A percentile compares a stretch with the other conserved stretches of the same genome.
Conservation (phyloP, 2,113 vertebrate genomes). For the Tetrax tetrax region DNA sequence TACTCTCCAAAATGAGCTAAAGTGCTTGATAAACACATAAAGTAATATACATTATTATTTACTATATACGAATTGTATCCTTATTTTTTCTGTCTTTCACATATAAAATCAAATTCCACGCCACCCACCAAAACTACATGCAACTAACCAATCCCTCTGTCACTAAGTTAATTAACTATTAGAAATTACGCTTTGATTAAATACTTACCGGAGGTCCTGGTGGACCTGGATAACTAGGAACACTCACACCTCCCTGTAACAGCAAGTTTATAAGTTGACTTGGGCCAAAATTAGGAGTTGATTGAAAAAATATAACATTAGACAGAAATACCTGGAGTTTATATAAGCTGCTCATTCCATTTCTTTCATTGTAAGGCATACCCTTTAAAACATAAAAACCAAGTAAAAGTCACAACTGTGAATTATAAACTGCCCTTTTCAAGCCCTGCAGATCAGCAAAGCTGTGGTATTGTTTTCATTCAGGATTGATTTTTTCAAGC, state of each 20-base stretch:
- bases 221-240: constrained; percentile 83
- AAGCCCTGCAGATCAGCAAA: not conserved
- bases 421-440: not conserved
- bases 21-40: not conserved
- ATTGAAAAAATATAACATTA: not conserved
- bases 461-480: not conserved
- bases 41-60: not conserved
- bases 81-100: not conserved
- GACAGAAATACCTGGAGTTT: constrained; percentile 90
- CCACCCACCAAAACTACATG: not conserved
- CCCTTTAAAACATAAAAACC: constrained; percentile 78
- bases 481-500: not conserved
- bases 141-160: not conserved
- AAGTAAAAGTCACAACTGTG: not conserved
- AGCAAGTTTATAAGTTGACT: constrained; percentile 2
- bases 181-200: not conserved
- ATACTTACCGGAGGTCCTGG: constrained; percentile 90
- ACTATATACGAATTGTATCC: not conserved
- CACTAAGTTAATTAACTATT: not conserved
- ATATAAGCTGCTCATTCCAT: constrained; percentile 97
- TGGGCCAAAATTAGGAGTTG: not conserved
- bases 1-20: not conserved
- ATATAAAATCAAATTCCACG: not conserved
- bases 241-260: constrained; percentile 82
- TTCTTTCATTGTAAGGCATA: constrained; percentile 83